Base-by-base conservation (phyloP, 2,113 vertebrate genomes). In the Scophthalmus maximus region DNA sequence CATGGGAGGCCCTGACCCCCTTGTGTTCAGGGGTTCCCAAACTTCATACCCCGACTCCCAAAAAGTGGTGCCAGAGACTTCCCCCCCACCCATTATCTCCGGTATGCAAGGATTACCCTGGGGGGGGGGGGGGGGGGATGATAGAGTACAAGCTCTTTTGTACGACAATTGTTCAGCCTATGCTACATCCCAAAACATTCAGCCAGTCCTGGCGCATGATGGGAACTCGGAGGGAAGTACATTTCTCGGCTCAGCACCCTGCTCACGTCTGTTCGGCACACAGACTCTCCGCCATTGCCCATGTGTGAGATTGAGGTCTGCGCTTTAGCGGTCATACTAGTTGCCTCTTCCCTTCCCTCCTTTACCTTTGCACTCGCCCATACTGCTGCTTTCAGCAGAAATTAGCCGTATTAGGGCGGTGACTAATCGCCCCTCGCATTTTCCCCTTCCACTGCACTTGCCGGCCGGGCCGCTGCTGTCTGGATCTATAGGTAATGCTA, bases 361-460 rank as follows among this genome's bases (percentile, higher is more conserved):
- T 70, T 79, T 69, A 73, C 81, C 78, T 73, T 77, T 72, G 52
- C 68, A 59, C 67, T 68, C 42, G 9, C 17, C 44, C 30, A 30
- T 74, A 34, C 68, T 65, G 73, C 82, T 71, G 76, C 76, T 66
- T 78, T 87, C 78, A 83, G 76, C 73, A 85, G 58, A 82, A 84
- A 84, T 89, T 73, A 88, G 64, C 79, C 27, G 29, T 73, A 71
- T 86, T 82, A 86, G 70, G 74, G 62, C 75, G 72, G 49, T 86
- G 76, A 85, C 81, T 82, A 83, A 82, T 87, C 20, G 55, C 78
- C n/a, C n/a, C 71, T 78, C 74, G 75, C 40, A 62, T 84, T 79
- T 74, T 77, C 68, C 11, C 70, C 38, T 70, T 78, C 69, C 50
- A 64, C 59, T 65, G 77, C 78, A 76, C 80, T 78, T 46, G 76